Evolutionary conservation across 2,113 vertebrate species (phyloP), one percentile per base, ranked within the genome.

Genomic region (Turdus rufiventris): DNA sequence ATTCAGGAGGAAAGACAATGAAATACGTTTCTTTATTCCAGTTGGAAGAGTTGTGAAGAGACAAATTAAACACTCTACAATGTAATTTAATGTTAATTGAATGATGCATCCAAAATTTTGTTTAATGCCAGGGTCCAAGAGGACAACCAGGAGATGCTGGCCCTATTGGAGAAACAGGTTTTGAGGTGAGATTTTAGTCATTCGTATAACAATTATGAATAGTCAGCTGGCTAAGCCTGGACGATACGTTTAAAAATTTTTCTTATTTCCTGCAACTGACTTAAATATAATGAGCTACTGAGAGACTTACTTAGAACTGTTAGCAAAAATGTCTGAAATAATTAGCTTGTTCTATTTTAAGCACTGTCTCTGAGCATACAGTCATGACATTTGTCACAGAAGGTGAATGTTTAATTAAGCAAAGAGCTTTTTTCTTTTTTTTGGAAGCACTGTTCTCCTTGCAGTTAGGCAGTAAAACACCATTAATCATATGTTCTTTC

Each of bases 81-180:
- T 48, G 12, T 89, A 50, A 54, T 77, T 82, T 88, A 66, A 77
- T 61, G 75, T 38, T 68, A 85, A 67, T 42, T 62, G 70, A 93
- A 89, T 88, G 18, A 95, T 84, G 65, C n/a, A 93, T 85, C 85
- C 71, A 97, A 56, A 84, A 31, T 93, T 93, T 97, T 97, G 93
- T 93, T 96, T 94, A 88, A 96, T 83, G 87, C 20, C 94, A 99
- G 99, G 99, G 99, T 80, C 96, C 97, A 70, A 98, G 97, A 97
- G 99, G 99, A 94, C 98, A 97, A 38, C 97, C 97, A 63, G 99
- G 99, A 54, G 98, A 99, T 42, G 72, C 94, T 92, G 99, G 99
- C 80, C 96, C 98, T 88, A 87, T 98, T 94, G 99, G 99, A 98
- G 99, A 99, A 95, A 98, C 96, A 80, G 99, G 99, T 28, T 88